These are phyloP conservation scores for Amia ocellicauda DNA, from an alignment of 2,113 vertebrate genomes.

Conservation along the genomic window DNA sequence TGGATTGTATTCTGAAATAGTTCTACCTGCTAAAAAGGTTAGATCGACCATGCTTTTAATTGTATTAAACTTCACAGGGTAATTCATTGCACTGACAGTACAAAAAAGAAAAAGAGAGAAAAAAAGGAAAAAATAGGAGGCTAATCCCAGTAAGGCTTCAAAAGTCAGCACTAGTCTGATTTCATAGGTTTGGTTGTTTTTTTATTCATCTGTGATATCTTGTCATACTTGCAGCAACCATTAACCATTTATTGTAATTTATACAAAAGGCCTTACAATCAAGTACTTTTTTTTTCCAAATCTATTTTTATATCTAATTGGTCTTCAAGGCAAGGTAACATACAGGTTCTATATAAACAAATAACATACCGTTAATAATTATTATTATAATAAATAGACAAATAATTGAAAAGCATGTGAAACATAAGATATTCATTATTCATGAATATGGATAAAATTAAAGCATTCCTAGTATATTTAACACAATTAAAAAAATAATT, in stretches of 20 bases:
- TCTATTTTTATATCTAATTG: too few relatives aligned
- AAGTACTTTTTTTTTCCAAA: too few relatives aligned
- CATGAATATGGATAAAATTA: too few relatives aligned
- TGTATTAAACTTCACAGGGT: slow-evolving; percentile 46
- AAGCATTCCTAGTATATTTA: too few relatives aligned
- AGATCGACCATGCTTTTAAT: slow-evolving; percentile 46
- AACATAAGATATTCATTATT: too few relatives aligned
- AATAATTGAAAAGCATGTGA: too few relatives aligned
- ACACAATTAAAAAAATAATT: too few relatives aligned
- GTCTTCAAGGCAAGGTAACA: too few relatives aligned
- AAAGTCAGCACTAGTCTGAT: slow-evolving; percentile 29
- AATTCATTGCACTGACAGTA: slow-evolving; percentile 50
- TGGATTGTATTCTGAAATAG: slow-evolving; percentile 50
- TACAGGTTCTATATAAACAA: too few relatives aligned
- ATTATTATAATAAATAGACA: too few relatives aligned
- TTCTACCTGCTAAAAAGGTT: slow-evolving; percentile 62
- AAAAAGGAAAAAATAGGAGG: slow-evolving; percentile 43
- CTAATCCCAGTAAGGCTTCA: slow-evolving; percentile 41
- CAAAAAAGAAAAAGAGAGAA: slow-evolving; percentile 28
- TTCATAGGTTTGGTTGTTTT: slow-evolving; percentile 42
- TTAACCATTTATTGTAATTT: slow-evolving; percentile 11
- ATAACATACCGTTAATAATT: too few relatives aligned
- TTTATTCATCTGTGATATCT: slow-evolving; percentile 41
- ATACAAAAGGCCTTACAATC: too few relatives aligned
- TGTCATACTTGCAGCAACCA: slow-evolving; percentile 27